Evolutionary conservation across 1,140 invertebrate genomes (phyloP).

Genomic region (Drosophila gunungcola): DNA sequence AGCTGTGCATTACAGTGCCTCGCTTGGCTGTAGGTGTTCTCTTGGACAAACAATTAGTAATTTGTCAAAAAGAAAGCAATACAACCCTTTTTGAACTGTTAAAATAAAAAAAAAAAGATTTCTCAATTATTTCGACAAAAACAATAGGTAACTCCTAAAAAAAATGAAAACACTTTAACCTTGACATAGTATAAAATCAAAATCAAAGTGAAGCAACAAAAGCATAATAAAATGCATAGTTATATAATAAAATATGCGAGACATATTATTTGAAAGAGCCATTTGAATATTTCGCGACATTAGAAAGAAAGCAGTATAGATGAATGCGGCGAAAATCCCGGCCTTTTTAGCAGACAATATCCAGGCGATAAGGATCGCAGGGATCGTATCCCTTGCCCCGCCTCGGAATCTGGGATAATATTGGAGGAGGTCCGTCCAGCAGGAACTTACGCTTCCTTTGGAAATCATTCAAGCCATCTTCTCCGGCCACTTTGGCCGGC

Average conservation of each 20-base stretch:
- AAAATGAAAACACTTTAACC: too few species aligned
- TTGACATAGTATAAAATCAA: too few species aligned
- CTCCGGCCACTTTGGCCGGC: not conserved
- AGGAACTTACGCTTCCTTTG: constrained; percentile 28
- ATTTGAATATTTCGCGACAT: not conserved
- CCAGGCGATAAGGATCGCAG: constrained; percentile 3
- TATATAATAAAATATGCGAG: not conserved
- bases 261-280: constrained; percentile 4
- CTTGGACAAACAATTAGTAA: too few species aligned
- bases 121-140: too few species aligned
- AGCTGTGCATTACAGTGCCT: too few species aligned
- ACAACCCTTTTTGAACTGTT: too few species aligned
- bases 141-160: too few species aligned
- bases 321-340: too few species aligned
- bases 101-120: too few species aligned
- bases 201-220: not conserved
- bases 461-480: constrained; percentile 35
- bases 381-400: constrained; percentile 10
- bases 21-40: too few species aligned
- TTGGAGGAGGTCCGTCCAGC: not conserved
- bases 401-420: constrained; percentile 10
- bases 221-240: not conserved
- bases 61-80: too few species aligned
- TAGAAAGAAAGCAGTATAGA: not conserved
- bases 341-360: constrained; percentile 1